phyloP scores from a whole-genome alignment of 2,888 invertebrate species.

The Carpatolechia fugitivella region DNA sequence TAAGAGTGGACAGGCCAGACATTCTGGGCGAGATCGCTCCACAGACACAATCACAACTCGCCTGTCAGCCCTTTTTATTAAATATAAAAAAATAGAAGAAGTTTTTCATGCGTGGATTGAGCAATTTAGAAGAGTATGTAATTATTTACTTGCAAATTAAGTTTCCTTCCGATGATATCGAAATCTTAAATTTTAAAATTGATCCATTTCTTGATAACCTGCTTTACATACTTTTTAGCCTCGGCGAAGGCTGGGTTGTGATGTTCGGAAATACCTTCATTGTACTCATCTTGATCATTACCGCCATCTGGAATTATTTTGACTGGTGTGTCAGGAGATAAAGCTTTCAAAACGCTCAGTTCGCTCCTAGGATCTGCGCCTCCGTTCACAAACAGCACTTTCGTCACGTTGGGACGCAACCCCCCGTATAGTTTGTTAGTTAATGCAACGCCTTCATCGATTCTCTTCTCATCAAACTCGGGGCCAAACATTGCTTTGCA shows the following conservation, averaged over 20 bases:
- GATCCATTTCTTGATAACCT: neutral
- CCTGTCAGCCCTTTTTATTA: no score
- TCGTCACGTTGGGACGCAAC: neutral
- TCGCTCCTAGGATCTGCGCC: neutral
- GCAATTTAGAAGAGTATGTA: no score
- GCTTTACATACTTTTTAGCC: neutral
- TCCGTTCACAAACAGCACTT: conserved; percentile 1
- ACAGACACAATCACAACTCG: no score
- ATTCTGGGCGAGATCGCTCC: no score
- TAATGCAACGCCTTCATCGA: neutral
- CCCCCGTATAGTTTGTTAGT: neutral
- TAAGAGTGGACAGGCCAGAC: no score
- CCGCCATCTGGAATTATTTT: neutral
- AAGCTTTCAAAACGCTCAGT: neutral
- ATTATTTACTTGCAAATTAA: no score
- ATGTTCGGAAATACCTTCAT: neutral
- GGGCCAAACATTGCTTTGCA: neutral
- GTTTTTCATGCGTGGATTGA: no score
- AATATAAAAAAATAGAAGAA: no score
- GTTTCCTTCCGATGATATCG: neutral
- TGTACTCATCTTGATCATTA: neutral
- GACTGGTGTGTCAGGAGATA: neutral
- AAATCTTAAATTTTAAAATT: no score
- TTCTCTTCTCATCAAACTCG: conserved; percentile 1
- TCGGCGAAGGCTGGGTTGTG: neutral